Base-by-base conservation (phyloP, 2,113 vertebrate species). In the Pogonocichla stellata region DNA sequence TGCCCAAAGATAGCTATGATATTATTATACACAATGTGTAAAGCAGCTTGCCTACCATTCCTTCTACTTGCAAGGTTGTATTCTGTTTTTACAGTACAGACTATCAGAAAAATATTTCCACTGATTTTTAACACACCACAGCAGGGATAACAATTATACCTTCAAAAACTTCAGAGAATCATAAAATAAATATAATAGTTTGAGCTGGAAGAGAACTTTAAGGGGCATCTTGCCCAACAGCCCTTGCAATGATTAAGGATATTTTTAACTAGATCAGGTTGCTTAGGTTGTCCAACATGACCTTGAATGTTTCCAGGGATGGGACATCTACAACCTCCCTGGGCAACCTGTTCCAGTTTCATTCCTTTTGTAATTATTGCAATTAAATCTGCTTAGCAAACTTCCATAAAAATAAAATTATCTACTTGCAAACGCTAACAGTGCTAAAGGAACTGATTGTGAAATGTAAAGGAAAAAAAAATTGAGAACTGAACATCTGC, bases 251-350 rank as follows among this genome's bases (percentile, higher is more conserved):
- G 3, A n/a, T 2, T 20, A 81, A 19, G n/a, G 31, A 28, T 10
- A 28, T 72, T 54, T 67, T 62, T 24, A 23, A 42, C 6, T 6
- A 47, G 13, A 13, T 36, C 25, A 29, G 25, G 11, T 26, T 92
- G 15, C 42, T 36, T 33, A 57, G 33, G 73, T 6, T 0, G 0
- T 40, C 4, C 33, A 72, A 25, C 13, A 8, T 0, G 0, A 29
- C 29, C 28, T 57, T 22, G 13, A 40, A 72, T 22, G 8, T 51
- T 80, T 25, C 20, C 22, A 47, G 42, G 22, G 16, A 14, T 60
- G 42, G 13, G 6, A 5, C 26, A 57, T 14, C 53, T n/a, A 40
- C 9, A 40, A 5, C 14, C 33, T 42, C 25, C 42, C 19, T 62
- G 36, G 24, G 19, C 23, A 62, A 28, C 14, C 42, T 48, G 8